A percentile compares a stretch with the other conserved stretches of the same genome.
These are phyloP conservation scores for Drosophila anomelani DNA, from an alignment of 2,888 invertebrate genomes.

Conservation along the genomic window DNA sequence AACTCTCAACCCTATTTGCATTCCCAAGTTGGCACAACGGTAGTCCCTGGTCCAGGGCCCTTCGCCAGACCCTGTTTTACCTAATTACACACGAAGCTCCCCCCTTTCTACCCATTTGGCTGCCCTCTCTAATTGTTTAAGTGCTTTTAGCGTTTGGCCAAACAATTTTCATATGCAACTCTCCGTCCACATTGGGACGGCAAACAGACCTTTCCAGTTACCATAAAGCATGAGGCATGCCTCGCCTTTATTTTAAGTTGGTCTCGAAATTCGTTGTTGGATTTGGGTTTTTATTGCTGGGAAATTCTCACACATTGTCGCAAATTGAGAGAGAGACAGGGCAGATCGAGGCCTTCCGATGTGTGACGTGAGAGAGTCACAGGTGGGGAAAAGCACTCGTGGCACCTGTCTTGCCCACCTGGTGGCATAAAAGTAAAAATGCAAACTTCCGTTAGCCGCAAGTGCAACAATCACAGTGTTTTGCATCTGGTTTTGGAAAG, in stretches of 20 bases:
- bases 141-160: conserved; percentile 76
- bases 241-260: conserved; percentile 15
- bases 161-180: conserved; percentile 66
- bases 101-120: background rate
- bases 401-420: conserved; percentile 42
- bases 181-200: conserved; percentile 21
- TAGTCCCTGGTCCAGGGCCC: conserved; percentile 45
- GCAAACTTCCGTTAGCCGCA: conserved; percentile 45
- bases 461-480: conserved; percentile 53
- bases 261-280: conserved; percentile 42
- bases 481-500: conserved; percentile 41
- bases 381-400: conserved; percentile 16
- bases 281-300: conserved; percentile 67
- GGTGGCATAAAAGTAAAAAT: conserved; percentile 43
- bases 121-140: conserved; percentile 74
- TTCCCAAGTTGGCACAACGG: conserved; percentile 62
- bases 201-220: conserved; percentile 51
- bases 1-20: conserved; percentile 54
- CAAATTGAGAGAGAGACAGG: conserved; percentile 64
- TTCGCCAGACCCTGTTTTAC: conserved; percentile 55
- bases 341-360: conserved; percentile 45
- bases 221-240: conserved; percentile 18
- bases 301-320: conserved; percentile 75
- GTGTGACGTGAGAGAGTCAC: conserved; percentile 67
- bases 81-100: conserved; percentile 67